Conservation (phyloP, 2,113 vertebrate species). For the Dipodomys spectabilis region DNA sequence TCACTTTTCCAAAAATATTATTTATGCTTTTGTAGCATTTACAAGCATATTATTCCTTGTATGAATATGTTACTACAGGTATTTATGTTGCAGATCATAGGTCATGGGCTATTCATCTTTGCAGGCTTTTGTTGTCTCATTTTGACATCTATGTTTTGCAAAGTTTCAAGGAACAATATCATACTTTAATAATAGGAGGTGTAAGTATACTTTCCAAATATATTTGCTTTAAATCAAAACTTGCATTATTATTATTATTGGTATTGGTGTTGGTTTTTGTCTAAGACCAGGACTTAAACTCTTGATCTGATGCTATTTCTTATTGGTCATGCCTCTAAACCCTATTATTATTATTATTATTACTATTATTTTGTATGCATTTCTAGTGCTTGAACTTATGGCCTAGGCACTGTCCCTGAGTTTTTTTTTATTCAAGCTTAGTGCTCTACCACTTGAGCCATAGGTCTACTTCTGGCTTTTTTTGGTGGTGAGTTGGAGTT, state of each 20-base stretch:
- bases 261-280: no score
- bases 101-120: constrained; percentile 11
- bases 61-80: background rate
- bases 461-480: no score
- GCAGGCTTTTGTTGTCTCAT: background rate
- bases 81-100: background rate
- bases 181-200: background rate
- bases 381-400: no score
- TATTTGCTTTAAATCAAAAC: background rate
- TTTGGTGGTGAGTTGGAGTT: no score
- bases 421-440: no score
- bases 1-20: background rate
- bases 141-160: constrained; percentile 19
- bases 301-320: no score
- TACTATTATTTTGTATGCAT: no score
- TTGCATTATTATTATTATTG: background rate
- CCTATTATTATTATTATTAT: no score
- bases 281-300: no score
- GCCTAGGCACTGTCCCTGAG: no score
- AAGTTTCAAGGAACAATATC: background rate
- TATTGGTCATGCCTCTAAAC: no score
- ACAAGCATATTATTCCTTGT: constrained; percentile 9
- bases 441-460: no score
- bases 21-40: constrained; percentile 22
- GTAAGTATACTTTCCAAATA: background rate